These are phyloP conservation scores for Cisticola juncidis DNA, from an alignment of 2,113 vertebrate genomes.

Conservation along the genomic window DNA sequence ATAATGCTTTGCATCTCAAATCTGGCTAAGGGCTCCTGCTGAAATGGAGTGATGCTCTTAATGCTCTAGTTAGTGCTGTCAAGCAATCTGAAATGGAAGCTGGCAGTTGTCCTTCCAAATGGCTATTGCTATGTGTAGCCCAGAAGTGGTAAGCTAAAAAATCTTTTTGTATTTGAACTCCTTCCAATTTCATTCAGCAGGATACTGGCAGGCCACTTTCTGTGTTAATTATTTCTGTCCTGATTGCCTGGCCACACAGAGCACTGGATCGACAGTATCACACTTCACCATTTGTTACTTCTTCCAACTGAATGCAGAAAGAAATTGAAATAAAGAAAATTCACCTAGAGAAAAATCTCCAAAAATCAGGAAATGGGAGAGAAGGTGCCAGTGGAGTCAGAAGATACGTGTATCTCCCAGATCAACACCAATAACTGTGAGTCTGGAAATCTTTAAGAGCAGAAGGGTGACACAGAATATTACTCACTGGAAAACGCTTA, in stretches of 20 bases:
- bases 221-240: slow-evolving; percentile 77
- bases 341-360: slow-evolving; percentile 56
- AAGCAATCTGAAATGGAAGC: slow-evolving; percentile 70
- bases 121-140: slow-evolving; percentile 68
- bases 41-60: slow-evolving; percentile 52
- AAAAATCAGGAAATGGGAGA: background rate
- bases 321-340: slow-evolving; percentile 61
- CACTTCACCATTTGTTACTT: slow-evolving; percentile 70
- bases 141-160: slow-evolving; percentile 76
- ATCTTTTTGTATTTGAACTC: slow-evolving; percentile 78
- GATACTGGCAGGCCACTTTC: slow-evolving; percentile 78
- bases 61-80: slow-evolving; percentile 68
- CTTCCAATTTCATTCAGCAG: slow-evolving; percentile 78
- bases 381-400: slow-evolving; percentile 16
- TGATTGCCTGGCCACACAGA: slow-evolving; percentile 77
- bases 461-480: slow-evolving; percentile 23
- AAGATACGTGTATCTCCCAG: background rate
- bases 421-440: background rate
- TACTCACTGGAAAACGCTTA: slow-evolving; percentile 45
- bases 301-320: slow-evolving; percentile 65
- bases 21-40: background rate
- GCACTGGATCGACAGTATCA: slow-evolving; percentile 65
- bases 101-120: slow-evolving; percentile 78
- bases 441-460: slow-evolving; percentile 35
- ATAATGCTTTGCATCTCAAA: background rate